These are phyloP conservation scores for Trichonephila inaurata DNA, from an alignment of 1,140 invertebrate genomes.

Conservation along the genomic window DNA sequence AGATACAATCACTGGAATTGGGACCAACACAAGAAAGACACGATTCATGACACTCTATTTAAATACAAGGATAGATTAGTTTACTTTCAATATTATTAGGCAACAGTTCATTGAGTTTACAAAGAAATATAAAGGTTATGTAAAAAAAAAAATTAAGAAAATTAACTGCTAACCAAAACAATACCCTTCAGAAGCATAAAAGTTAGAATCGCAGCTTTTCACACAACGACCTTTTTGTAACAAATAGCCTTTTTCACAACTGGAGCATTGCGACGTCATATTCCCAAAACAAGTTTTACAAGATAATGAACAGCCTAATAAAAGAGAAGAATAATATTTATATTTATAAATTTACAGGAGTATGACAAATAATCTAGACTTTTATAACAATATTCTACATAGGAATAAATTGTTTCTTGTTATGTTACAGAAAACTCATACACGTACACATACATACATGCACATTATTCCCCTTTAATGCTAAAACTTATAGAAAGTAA, in stretches of 20 bases:
- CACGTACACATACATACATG: too few species aligned
- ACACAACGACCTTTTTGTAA: slow-evolving; percentile 55
- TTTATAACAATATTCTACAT: too few species aligned
- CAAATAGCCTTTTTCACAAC: slow-evolving; percentile 52
- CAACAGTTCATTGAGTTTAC: background rate
- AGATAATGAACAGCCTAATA: slow-evolving; percentile 28
- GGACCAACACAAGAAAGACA: slow-evolving; percentile 48
- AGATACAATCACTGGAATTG: slow-evolving; percentile 23
- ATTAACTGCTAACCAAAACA: slow-evolving; percentile 36
- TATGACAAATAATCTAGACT: too few species aligned
- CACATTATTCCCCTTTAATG: too few species aligned
- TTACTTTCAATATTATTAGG: too few species aligned
- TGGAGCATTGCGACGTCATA: slow-evolving; percentile 61
- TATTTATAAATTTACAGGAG: too few species aligned
- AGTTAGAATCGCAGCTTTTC: slow-evolving; percentile 41
- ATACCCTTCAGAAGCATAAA: slow-evolving; percentile 15
- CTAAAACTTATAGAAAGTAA: too few species aligned
- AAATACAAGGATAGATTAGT: background rate
- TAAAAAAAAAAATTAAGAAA: background rate
- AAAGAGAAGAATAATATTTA: background rate
- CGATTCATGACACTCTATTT: slow-evolving; percentile 58
- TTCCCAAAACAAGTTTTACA: slow-evolving; percentile 74
- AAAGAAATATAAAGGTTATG: background rate
- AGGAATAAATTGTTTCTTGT: too few species aligned
- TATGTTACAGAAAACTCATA: too few species aligned